These are phyloP conservation scores for Atta cephalotes DNA, from an alignment of 1,140 invertebrate species.

Conservation along the genomic window DNA sequence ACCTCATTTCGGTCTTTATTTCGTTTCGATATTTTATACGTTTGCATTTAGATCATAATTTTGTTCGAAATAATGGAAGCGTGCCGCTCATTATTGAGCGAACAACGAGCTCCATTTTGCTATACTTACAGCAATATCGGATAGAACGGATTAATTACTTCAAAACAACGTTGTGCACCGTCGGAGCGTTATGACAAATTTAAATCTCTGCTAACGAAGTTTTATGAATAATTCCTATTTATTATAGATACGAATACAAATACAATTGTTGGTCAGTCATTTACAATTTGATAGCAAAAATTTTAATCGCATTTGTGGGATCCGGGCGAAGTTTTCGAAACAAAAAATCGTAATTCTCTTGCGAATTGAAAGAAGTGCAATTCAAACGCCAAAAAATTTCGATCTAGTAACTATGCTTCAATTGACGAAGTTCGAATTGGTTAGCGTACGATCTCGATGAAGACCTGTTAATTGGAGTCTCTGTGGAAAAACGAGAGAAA, in stretches of 20 bases:
- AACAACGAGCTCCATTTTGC: conserved; percentile 2
- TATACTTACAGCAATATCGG: conserved; percentile 35
- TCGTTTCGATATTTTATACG: background rate
- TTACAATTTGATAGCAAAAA: conserved; percentile 9
- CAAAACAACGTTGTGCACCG: conserved; percentile 21
- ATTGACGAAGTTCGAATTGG: conserved; percentile 10
- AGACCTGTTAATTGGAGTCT: conserved; percentile 29
- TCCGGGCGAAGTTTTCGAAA: background rate
- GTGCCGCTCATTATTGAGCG: conserved; percentile 26
- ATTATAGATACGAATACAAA: conserved; percentile 13
- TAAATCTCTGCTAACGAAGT: conserved; percentile 46
- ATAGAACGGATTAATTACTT: conserved; percentile 47
- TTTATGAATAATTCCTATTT: conserved; percentile 53
- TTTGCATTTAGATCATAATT: conserved; percentile 55
- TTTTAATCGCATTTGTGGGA: background rate
- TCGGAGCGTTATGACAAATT: conserved; percentile 29
- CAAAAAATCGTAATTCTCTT: conserved; percentile 10
- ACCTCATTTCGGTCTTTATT: background rate
- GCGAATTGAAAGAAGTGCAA: background rate
- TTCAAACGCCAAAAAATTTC: background rate
- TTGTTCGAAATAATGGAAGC: conserved; percentile 25
- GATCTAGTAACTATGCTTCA: background rate
- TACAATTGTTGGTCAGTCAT: conserved; percentile 4
- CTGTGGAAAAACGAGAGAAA: conserved; percentile 41
- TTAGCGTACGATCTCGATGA: conserved; percentile 7